These are phyloP conservation scores for Coilia nasus DNA, from an alignment of 2,797 vertebrate species.

Conservation along the genomic window DNA sequence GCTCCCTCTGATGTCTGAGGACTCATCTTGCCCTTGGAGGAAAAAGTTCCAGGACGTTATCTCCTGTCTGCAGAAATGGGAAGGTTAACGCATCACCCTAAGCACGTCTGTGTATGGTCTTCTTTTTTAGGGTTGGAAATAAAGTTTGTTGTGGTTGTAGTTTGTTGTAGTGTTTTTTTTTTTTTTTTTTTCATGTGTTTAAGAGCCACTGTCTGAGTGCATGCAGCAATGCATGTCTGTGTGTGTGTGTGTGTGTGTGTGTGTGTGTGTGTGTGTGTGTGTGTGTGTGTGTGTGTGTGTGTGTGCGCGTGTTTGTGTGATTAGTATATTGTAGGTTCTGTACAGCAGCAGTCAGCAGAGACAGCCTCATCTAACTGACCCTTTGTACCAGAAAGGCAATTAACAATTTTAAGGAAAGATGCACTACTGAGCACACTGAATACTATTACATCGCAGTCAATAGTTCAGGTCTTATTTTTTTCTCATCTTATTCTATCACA, in stretches of 20 bases:
- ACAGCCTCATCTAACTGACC: conserved; percentile 9
- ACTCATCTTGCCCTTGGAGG: conserved; percentile 78
- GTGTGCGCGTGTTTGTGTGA: no score
- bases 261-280: no score
- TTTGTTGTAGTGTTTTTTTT: background rate
- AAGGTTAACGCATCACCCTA: conserved; percentile 23
- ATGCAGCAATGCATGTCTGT: background rate
- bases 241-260: background rate
- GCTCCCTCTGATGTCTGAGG: conserved; percentile 84
- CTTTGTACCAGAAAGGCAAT: background rate
- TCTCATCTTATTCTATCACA: background rate
- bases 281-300: background rate
- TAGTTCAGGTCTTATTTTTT: background rate
- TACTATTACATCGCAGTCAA: background rate
- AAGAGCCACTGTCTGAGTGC: background rate
- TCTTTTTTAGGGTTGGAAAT: background rate
- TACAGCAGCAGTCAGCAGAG: background rate
- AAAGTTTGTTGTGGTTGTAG: background rate
- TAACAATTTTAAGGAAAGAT: background rate
- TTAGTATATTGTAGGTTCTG: background rate
- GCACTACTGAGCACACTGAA: background rate
- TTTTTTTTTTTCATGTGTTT: background rate
- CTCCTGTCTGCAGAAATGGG: conserved; percentile 71
- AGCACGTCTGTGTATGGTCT: conserved; percentile 35
- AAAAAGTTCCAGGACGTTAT: conserved; percentile 80